These are phyloP conservation scores for Nibea coibor DNA, from an alignment of 2,113 vertebrate genomes.

Conservation along the genomic window DNA sequence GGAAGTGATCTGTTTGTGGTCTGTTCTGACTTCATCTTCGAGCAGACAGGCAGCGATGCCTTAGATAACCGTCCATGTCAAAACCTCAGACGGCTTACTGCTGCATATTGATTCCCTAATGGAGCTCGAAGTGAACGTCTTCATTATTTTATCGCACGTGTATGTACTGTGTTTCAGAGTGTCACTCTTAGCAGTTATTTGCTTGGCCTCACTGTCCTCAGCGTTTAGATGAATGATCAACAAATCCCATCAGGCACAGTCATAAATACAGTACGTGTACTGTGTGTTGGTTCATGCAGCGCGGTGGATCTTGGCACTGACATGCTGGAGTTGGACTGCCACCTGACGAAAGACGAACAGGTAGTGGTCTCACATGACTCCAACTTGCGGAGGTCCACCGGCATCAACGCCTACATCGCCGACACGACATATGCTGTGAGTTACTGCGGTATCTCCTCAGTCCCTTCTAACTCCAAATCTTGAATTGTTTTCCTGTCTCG, in stretches of 20 bases:
- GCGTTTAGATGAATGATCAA: neutral
- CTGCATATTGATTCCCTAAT: neutral
- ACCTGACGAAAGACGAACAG: slow-evolving; percentile 95
- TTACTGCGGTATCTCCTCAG: slow-evolving; percentile 32
- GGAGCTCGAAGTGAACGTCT: neutral
- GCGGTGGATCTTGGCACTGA: slow-evolving; percentile 94
- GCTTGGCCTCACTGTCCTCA: neutral
- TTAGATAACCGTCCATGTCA: neutral
- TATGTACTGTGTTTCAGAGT: neutral
- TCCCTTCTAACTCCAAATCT: too few relatives aligned
- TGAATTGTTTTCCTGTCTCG: neutral
- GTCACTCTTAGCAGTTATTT: neutral
- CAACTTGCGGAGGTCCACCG: slow-evolving; percentile 91
- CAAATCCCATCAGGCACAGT: neutral
- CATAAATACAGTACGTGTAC: neutral
- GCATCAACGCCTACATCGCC: slow-evolving; percentile 87
- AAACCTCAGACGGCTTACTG: neutral
- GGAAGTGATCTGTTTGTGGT: neutral
- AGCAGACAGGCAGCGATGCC: neutral
- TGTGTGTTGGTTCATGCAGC: slow-evolving; percentile 76
- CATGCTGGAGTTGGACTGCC: slow-evolving; percentile 98
- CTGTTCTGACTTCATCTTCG: neutral
- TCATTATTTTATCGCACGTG: neutral
- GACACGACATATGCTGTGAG: slow-evolving; percentile 92
- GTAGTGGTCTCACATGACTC: slow-evolving; percentile 96